A percentile compares a stretch with the other conserved stretches of the same genome.
Evolutionary conservation across 1,140 invertebrate genomes (phyloP).

Genomic region (Hypsibius dujardini): DNA sequence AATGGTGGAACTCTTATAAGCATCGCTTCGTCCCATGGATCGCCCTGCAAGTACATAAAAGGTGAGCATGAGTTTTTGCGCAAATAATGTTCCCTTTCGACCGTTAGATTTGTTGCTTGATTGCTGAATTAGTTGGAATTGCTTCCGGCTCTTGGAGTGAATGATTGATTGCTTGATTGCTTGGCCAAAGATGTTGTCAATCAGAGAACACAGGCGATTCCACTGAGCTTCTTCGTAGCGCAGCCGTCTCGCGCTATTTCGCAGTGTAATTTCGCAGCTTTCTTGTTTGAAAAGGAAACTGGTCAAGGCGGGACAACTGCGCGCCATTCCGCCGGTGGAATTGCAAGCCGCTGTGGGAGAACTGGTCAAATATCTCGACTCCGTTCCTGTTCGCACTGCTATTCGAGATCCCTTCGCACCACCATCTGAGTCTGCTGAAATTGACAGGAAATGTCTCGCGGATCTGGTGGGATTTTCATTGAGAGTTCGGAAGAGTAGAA

Average conservation of each 20-base stretch:
- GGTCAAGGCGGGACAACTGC: not conserved
- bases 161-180: no score
- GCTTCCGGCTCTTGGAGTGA: no score
- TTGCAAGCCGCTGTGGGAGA: slow-evolving; percentile 7
- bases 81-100: not conserved
- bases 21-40: slow-evolving; percentile 16
- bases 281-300: not conserved
- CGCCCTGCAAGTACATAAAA: not conserved
- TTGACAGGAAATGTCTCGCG: not conserved
- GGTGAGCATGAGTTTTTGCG: not conserved
- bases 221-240: no score
- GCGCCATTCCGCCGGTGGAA: not conserved
- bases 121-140: no score
- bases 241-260: no score
- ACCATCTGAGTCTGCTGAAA: not conserved
- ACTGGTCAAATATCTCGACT: slow-evolving; percentile 14
- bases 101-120: no score
- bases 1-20: slow-evolving; percentile 16
- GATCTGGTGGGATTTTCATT: not conserved
- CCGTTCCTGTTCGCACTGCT: not conserved
- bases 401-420: slow-evolving; percentile 3
- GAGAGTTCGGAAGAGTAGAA: not conserved
- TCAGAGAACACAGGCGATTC: no score
- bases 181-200: no score
- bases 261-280: no score